A percentile compares a stretch with the other conserved stretches of the same genome.
Evolutionary conservation across 2,113 vertebrate genomes (phyloP).

Genomic region (Suncus etruscus): DNA sequence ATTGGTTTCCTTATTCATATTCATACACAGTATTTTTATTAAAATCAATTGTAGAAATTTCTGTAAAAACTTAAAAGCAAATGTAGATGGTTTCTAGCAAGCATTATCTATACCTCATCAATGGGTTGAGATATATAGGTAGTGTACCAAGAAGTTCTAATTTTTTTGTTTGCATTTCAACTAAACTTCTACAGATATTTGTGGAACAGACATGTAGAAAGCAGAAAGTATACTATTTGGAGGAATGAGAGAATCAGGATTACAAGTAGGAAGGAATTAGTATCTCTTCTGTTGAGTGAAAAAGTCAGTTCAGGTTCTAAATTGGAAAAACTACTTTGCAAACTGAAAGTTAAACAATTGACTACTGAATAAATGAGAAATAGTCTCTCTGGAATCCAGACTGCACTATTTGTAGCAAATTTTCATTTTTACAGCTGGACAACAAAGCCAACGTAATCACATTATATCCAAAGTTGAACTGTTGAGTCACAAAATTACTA

Average conservation of each 20-base stretch:
- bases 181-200: not conserved
- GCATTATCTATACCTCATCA: not conserved
- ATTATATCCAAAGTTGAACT: not conserved
- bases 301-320: not conserved
- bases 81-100: not conserved
- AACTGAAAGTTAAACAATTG: not conserved
- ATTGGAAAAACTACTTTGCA: not conserved
- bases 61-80: not conserved
- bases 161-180: not conserved
- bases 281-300: not conserved
- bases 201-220: not conserved
- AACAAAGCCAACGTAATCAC: conserved; percentile 21
- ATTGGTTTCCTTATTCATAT: not conserved
- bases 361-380: not conserved
- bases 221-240: not conserved
- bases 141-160: not conserved
- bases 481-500: not conserved
- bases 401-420: conserved; percentile 28
- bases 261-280: not conserved
- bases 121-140: not conserved
- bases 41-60: not conserved
- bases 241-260: not conserved
- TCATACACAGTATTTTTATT: not conserved
- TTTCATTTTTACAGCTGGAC: not conserved
- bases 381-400: not conserved